Evolutionary conservation across 2,113 vertebrate genomes (phyloP), one percentile per base, ranked within the genome.

Genomic region (Malurus alboscapulatus): DNA sequence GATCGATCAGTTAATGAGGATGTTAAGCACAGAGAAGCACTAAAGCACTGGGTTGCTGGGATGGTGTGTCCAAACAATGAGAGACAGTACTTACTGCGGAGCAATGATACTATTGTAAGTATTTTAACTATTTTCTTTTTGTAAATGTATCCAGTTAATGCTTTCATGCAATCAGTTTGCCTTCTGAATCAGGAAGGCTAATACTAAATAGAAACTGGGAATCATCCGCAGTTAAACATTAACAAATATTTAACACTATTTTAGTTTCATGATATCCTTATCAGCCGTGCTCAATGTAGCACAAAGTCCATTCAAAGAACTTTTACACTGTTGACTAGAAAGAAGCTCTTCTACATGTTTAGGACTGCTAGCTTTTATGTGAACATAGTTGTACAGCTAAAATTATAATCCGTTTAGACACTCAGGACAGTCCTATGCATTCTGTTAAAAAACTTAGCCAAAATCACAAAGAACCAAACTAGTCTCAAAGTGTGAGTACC

Each of bases 181-280:
- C 14, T 72, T 65, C 69, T 68, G 25, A 78, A 78, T 47, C 55
- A 48, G 32, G n/a, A 75, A 77, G 44, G 32, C 26, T 59, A 61
- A 36, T 36, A 16, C 38, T 42, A 44, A 81, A 57, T 20, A 72
- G 69, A 40, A 75, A 68, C 53, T 21, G 36, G 15, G 58, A 45
- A 50, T 91, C 72, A 67, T 48, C 80, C 55, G 21, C 58, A 76
- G 93, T 89, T 92, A 93, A 94, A 91, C 58, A 83, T 95, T 96
- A 91, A 85, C 92, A 32, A 36, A 40, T 67, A 47, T 71, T 92
- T 71, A 90, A 67, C 12, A 14, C 66, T 67, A 15, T 72, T 87
- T 82, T 65, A 79, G 84, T 79, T 44, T 81, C 22, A 38, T 40
- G 66, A 87, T 45, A 48, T 40, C 67, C 62, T 91, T 95, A 92